Percentiles rank a stretch among this genome's conserved stretches.
Evolutionary conservation across 2,113 vertebrate species (phyloP).

Genomic region (Heterotis niloticus): DNA sequence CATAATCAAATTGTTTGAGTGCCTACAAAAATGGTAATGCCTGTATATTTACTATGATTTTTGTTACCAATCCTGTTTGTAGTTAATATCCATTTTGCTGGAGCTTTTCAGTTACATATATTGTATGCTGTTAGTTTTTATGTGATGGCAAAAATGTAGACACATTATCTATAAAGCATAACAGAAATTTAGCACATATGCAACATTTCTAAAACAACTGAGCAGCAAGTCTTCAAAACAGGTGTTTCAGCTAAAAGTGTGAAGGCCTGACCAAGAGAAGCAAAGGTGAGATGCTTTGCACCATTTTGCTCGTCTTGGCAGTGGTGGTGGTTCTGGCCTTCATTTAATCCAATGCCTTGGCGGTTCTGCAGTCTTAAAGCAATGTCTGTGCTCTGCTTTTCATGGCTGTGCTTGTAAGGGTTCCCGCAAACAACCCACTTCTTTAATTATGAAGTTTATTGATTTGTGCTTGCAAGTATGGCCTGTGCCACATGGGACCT

Average conservation of each 20-base stretch:
- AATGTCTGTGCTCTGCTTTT: neutral
- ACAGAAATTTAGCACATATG: too few species aligned
- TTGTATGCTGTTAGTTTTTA: too few species aligned
- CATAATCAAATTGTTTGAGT: neutral
- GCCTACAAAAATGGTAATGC: too few species aligned
- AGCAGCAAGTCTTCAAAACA: neutral
- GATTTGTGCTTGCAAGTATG: too few species aligned
- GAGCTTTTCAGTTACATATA: too few species aligned
- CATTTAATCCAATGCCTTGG: neutral
- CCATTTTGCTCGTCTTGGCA: neutral
- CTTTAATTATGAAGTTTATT: too few species aligned
- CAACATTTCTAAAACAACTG: neutral
- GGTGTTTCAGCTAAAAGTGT: neutral
- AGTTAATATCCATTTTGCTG: too few species aligned
- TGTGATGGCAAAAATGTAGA: too few species aligned
- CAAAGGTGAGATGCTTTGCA: neutral
- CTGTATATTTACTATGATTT: too few species aligned
- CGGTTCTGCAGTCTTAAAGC: neutral
- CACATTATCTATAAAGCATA: too few species aligned
- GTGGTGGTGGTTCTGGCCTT: neutral
- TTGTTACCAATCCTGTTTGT: too few species aligned
- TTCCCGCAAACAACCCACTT: neutral
- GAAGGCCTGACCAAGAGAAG: neutral
- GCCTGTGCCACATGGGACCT: too few species aligned
- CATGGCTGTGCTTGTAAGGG: neutral